Evolutionary conservation across 2,888 invertebrate genomes (phyloP), one percentile per base, ranked within the genome.

Genomic region (Agonopterix alstromeriana): DNA sequence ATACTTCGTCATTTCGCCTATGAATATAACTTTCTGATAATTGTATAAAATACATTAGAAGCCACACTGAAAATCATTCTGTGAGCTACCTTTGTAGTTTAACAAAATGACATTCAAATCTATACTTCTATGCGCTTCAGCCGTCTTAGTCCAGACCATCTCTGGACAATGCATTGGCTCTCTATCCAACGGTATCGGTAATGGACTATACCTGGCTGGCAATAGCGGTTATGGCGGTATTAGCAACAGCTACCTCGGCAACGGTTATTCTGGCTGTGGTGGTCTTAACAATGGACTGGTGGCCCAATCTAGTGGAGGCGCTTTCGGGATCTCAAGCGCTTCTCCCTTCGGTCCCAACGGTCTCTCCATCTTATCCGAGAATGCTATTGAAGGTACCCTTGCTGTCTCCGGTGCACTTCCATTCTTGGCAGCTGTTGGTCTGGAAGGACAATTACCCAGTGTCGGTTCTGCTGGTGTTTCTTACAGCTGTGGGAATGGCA

Each of bases 311-410:
- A 58, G 53, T 45, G 59, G 60, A 9, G 58, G 58, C 11, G 54
- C 54, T 8, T 53, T 67, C 4, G 47, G 58, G 1, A 57, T 69
- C 0, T 57, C 57, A n/a, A 67, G 68, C 42, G 50, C 60, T 27
- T 73, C 74, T 1, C 67, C 69, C 0, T 65, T 69, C 12, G 51
- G 61, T 3, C 70, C 75, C 0, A 64, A 51, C 12, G 73, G 73
- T 3, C 53, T 77, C 27, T 47, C 56, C 3, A 56, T 75, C 0
- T 49, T 64, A 2, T 66, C 73, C 7, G 75, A 76, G 35, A 67
- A 69, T 41, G 57, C 52, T 3, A 58, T 74, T 0, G 68, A 72
- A 47, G 76, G 76, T 0, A 53, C 60, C 3, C 45, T 75, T 10
- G 52, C 58, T 3, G 65, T 72, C 0, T 56, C 53, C 45, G 76